Base-by-base conservation (phyloP, 2,797 vertebrate genomes). In the Gila robusta region DNA sequence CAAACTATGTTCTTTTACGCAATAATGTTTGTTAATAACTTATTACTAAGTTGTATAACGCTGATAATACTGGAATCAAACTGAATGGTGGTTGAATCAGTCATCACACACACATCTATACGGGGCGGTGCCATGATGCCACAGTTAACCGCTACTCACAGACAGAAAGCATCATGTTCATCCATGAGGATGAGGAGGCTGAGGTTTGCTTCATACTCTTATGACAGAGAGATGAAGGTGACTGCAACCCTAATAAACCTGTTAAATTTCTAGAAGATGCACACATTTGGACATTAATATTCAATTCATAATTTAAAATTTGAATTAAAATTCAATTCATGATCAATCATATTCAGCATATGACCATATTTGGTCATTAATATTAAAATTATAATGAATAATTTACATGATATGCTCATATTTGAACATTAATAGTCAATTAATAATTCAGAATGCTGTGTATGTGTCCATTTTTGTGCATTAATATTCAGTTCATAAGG, bases 211-310 rank as follows among this genome's bases (percentile, higher is more conserved):
- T 54, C 23, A 67, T 41, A 47, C 26, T 37, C 5, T 28, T 59
- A 28, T 74, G 67, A 19, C 66, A 52, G 52, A 84, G 12, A 49
- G 23, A 59, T n/a, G 71, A 89, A 85, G 73, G 67, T 85, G 79
- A 85, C 52, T 77, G 64, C 23, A 82, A 76, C 47, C 49, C 41
- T 39, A 82, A 84, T 49, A 83, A 76, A 67, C 62, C 59, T 32
- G 7, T 10, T 78, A 19, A 11, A 74, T 47, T 3, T 12, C 16
- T 11, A 26, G 32, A 49, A 70, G 19, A 21, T 41, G 67, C 3
- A 3, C 23, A 26, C 2, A 44, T 73, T 32, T 44, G n/a, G 6
- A 44, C 52, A 73, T 23, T n/a, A 17, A 35, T 23, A 35, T 35
- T 2, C 4, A n/a, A 35, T 35, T 35, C 2, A 64, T 17, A 12